Evolutionary conservation across 1,140 invertebrate species (phyloP).

Genomic region (Stenopsyche tienmushanensis): DNA sequence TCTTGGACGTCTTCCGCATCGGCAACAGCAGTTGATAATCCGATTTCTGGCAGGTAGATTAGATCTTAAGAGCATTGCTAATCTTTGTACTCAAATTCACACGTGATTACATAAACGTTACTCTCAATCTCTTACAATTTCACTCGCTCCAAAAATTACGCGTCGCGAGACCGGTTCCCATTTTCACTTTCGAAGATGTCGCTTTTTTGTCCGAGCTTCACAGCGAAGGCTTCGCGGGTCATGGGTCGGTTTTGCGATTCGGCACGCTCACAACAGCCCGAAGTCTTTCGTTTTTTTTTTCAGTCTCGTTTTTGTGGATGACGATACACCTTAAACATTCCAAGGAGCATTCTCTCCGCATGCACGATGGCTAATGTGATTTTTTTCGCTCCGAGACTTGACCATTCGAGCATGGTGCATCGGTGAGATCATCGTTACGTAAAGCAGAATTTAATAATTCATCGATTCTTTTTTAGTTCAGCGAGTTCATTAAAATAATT

Average conservation of each 20-base stretch:
- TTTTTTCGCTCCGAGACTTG: too few relatives aligned
- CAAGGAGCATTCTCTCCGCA: neutral
- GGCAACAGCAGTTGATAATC: neutral
- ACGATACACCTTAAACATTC: neutral
- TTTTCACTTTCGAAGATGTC: slow-evolving; percentile 7
- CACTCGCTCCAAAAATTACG: neutral
- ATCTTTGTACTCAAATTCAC: neutral
- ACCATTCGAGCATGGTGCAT: too few relatives aligned
- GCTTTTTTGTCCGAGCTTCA: neutral
- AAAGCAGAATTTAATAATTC: too few relatives aligned
- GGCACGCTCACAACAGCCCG: neutral
- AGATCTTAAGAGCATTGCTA: neutral
- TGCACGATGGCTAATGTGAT: neutral
- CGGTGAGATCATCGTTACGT: too few relatives aligned
- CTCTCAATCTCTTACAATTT: slow-evolving; percentile 1
- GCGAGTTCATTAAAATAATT: too few relatives aligned
- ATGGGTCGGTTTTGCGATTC: neutral
- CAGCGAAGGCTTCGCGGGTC: neutral
- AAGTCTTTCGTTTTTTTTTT: neutral
- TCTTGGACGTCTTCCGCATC: neutral
- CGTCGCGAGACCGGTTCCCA: neutral
- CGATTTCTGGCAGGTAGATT: neutral
- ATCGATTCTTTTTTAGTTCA: too few relatives aligned
- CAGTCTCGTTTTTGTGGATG: neutral
- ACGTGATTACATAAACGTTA: neutral